Evolutionary conservation across 2,888 invertebrate genomes (phyloP).

Genomic region (Dichetophora obliterata): DNA sequence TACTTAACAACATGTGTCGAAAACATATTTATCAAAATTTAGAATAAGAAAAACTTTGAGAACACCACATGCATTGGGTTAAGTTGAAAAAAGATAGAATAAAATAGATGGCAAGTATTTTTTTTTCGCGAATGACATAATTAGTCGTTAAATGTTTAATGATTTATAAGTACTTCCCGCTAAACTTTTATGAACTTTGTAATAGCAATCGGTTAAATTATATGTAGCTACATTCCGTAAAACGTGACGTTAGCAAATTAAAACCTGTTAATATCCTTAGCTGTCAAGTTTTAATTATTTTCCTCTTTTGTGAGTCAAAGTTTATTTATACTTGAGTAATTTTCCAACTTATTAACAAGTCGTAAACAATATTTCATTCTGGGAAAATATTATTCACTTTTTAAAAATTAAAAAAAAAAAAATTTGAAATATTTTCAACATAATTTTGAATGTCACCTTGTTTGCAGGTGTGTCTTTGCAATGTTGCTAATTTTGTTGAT

Average conservation of each 20-base stretch:
- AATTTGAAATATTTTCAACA: neutral
- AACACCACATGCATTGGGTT: too few relatives aligned
- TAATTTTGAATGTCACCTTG: slow-evolving; percentile 20
- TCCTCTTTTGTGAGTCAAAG: neutral
- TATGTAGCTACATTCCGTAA: too few relatives aligned
- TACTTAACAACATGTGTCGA: too few relatives aligned
- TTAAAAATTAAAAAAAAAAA: slow-evolving; percentile 9
- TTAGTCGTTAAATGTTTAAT: too few relatives aligned
- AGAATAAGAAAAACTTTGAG: too few relatives aligned
- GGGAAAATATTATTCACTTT: neutral
- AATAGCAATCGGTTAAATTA: too few relatives aligned
- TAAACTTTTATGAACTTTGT: too few relatives aligned
- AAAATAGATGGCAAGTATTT: too few relatives aligned
- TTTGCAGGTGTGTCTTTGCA: slow-evolving; percentile 8
- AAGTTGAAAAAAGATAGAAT: too few relatives aligned
- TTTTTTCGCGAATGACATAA: too few relatives aligned
- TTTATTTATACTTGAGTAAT: neutral
- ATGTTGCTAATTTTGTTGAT: neutral
- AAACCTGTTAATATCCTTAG: neutral
- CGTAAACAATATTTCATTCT: neutral
- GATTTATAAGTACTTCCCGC: neutral
- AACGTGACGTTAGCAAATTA: neutral
- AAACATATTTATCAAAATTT: too few relatives aligned
- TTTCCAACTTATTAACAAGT: slow-evolving; percentile 5
- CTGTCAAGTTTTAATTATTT: neutral